Evolutionary conservation across 2,888 invertebrate species (phyloP), one percentile per base, ranked within the genome.

Genomic region (Xestia ashworthii): DNA sequence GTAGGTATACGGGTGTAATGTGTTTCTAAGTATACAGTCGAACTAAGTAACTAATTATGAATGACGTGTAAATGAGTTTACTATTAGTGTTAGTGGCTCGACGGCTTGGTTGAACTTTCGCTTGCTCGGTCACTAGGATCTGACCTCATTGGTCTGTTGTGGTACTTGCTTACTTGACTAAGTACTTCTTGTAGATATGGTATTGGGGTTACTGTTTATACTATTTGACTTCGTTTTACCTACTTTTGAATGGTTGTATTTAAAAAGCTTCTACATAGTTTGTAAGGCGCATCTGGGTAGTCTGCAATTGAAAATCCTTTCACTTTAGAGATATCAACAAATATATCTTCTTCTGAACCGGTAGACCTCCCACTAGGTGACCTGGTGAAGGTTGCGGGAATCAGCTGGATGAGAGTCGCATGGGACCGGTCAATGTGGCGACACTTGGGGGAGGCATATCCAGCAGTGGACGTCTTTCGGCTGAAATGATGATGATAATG

Each of bases 81-180:
- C 41, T 87, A 87, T 80, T 64, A 87, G 85, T 87, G 83, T 80
- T 80, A 84, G 83, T 84, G 44, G 83, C 46, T 69, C 80, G 74
- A 48, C 60, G 25, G 71, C 75, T 64, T 50, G 19, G 38, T 60
- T 71, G 67, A 76, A 88, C 87, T 88, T 86, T 86, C 87, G 74
- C 84, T 76, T 12, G 73, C 66, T 48, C 55, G 78, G 85, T 72
- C 72, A 84, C 68, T 78, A 69, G 89, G 85, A 78, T 87, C 25
- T 41, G 78, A 65, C 84, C 83, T 71, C 78, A 72, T 78, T 83
- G 71, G 76, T 67, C 38, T 46, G 14, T 58, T 81, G 67, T 76
- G 60, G 22, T 46, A 65, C 44, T 8, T 8, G 14, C 58, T 53
- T 41, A 22, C 22, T 74, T 38, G 16, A 71, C n/a, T 68, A n/a